Evolutionary conservation across 2,797 vertebrate species (phyloP), one percentile per base, ranked within the genome.

Genomic region (Alauda arvensis): DNA sequence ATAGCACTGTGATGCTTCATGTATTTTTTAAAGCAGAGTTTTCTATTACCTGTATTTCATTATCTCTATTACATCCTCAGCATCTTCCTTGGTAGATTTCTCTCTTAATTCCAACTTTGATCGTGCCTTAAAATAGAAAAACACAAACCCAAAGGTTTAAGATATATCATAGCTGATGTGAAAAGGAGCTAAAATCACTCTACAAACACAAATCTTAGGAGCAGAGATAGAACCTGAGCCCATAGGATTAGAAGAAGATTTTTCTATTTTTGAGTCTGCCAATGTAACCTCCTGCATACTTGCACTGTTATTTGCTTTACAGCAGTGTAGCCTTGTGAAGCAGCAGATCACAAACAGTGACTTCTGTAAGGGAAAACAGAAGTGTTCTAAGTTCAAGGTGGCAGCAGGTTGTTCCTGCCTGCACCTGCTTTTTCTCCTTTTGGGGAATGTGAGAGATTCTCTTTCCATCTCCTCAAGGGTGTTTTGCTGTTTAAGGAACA

Each of bases 31-130:
- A 82, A 85, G n/a, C 51, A 69, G 14, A 14, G 7, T 29, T 56
- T 48, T 71, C 20, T 59, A 51, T 92, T 96, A 99, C 99, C 99
- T 99, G 60, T 99, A 98, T 95, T 99, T 99, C 99, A 99, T 99
- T 93, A 99, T 99, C 93, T 99, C 98, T 94, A 99, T 97, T 70
- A 99, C 98, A 84, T 99, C 99, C 51, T 99, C 98, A 77, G 99
- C 99, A 92, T 99, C 99, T 89, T 97, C 97, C 94, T 98, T 98
- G 43, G 97, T 98, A 37, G 97, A 98, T 7, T 97, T 98, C 91
- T 99, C 99, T 96, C 98, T 97, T 79, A 99, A 97, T 84, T 99
- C 99, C 95, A 99, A 85, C 85, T 98, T 98, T 88, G 99, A 98
- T 92, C 99, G 97, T 69, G 98, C 98, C 99, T 99, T 93, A 83